These are phyloP conservation scores for Chrysolina haemoptera DNA, from an alignment of 2,888 invertebrate species.

Conservation along the genomic window DNA sequence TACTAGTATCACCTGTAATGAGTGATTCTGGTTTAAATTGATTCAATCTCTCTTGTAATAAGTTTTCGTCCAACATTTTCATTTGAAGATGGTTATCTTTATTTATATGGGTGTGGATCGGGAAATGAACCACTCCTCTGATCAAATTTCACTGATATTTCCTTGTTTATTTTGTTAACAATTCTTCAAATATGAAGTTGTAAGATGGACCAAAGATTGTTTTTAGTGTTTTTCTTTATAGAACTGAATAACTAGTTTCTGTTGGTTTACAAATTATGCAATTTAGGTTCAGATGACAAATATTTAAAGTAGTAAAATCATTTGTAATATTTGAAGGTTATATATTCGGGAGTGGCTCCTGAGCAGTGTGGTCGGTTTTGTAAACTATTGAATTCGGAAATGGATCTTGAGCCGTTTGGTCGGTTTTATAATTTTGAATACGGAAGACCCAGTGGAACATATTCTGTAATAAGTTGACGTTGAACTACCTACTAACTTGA, in stretches of 20 bases:
- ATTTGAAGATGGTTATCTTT: not conserved
- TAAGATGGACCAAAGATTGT: no score
- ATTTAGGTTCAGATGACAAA: not conserved
- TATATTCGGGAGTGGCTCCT: not conserved
- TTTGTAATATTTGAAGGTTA: not conserved
- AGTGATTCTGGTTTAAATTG: slow-evolving; percentile 61
- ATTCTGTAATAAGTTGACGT: no score
- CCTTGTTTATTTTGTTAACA: not conserved
- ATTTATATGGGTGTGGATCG: not conserved
- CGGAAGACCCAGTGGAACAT: no score
- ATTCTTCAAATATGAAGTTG: not conserved
- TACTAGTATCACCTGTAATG: slow-evolving; percentile 52
- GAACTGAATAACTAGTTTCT: not conserved
- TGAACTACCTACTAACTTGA: no score
- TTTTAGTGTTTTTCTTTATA: not conserved
- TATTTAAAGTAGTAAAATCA: not conserved
- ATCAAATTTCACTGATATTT: not conserved
- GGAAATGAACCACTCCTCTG: not conserved
- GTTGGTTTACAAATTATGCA: not conserved
- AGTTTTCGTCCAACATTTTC: slow-evolving; percentile 58
- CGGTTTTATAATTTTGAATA: not conserved
- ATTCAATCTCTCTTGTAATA: slow-evolving; percentile 59
- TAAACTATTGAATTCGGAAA: not conserved
- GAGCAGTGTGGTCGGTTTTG: not conserved
- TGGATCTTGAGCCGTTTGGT: not conserved